A percentile compares a stretch with the other conserved stretches of the same genome.
phyloP scores from a whole-genome alignment of 2,888 invertebrate genomes.

The Leucoma salicis region DNA sequence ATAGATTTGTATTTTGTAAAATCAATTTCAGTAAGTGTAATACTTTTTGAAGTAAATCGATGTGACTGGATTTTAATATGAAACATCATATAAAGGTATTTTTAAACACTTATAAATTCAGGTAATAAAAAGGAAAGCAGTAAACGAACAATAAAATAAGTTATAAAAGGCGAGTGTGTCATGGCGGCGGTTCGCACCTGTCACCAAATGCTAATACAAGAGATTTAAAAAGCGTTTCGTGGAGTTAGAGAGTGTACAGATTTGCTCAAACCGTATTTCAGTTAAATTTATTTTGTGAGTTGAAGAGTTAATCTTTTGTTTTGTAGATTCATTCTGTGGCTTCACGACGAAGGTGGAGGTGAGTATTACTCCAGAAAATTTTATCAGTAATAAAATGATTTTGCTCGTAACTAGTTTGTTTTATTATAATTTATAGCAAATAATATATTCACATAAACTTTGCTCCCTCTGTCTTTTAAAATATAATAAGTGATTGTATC shows the following conservation, averaged over 20 bases:
- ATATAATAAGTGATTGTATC: no score
- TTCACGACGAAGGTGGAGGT: not conserved
- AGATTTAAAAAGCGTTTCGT: slow-evolving; percentile 24
- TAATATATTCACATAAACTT: no score
- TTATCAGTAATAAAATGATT: no score
- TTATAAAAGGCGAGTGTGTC: slow-evolving; percentile 31
- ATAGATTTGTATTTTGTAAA: no score
- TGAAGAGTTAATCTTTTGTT: not conserved
- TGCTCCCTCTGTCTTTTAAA: no score
- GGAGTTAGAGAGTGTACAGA: slow-evolving; percentile 9
- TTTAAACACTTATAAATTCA: slow-evolving; percentile 16
- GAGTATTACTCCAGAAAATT: no score
- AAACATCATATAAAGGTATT: not conserved
- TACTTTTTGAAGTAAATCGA: not conserved
- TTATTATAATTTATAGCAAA: no score
- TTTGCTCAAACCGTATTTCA: not conserved
- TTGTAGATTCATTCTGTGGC: not conserved
- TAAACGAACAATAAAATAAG: slow-evolving; percentile 47
- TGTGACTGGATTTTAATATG: not conserved
- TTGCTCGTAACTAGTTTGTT: no score
- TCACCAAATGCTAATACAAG: slow-evolving; percentile 67
- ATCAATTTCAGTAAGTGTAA: no score
- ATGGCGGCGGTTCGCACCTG: slow-evolving; percentile 57
- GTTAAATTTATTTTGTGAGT: not conserved
- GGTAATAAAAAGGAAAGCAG: slow-evolving; percentile 36